phyloP scores from a whole-genome alignment of 2,113 vertebrate genomes.

The Pardalotus punctatus region DNA sequence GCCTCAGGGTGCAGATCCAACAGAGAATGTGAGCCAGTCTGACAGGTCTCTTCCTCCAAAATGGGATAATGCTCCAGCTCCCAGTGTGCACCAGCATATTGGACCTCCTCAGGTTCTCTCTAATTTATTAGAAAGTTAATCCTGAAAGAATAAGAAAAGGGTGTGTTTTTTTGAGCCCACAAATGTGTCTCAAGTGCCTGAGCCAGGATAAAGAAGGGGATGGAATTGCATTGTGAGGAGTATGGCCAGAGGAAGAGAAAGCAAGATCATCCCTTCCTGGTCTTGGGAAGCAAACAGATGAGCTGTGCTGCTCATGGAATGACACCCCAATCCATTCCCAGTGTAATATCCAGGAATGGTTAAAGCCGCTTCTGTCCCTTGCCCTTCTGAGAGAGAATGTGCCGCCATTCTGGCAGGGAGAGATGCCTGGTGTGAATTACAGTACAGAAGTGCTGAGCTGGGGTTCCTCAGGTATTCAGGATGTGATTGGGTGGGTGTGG shows the following conservation, averaged over 20 bases:
- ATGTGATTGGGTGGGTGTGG: accelerated
- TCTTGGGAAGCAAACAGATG: not conserved
- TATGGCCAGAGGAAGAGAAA: not conserved
- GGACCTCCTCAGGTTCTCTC: not conserved
- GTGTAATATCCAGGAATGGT: not conserved
- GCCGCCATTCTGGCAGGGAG: not conserved
- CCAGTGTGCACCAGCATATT: not conserved
- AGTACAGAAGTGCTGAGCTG: not conserved
- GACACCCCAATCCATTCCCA: not conserved
- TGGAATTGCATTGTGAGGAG: not conserved
- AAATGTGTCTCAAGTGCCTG: not conserved
- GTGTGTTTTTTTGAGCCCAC: not conserved
- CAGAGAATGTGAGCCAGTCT: not conserved
- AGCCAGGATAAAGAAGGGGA: not conserved
- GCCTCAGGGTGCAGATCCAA: not conserved
- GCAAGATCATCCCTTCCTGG: not conserved
- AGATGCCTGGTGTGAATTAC: not conserved
- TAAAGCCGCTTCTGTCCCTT: not conserved
- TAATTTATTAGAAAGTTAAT: not conserved
- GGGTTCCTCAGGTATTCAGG: not conserved
- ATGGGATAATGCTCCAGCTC: not conserved
- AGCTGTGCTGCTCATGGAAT: not conserved
- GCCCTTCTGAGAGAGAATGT: not conserved
- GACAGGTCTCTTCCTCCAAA: not conserved
- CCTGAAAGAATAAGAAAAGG: not conserved